These are phyloP conservation scores for Branchipolynoe longqiensis DNA, from an alignment of 2,888 invertebrate species.

Conservation along the genomic window DNA sequence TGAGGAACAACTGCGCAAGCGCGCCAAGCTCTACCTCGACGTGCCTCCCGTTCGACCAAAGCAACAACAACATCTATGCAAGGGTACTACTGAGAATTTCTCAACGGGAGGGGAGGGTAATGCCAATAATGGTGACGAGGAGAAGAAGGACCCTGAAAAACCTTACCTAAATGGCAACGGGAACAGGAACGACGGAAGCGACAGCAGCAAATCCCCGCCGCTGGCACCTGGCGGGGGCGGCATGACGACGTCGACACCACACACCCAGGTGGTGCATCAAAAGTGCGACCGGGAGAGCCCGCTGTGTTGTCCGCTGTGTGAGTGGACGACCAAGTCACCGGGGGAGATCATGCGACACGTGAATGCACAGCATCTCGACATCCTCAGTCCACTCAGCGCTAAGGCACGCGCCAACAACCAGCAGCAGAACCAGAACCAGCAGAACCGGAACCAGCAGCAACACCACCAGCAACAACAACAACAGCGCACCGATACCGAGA, in stretches of 20 bases:
- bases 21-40: conserved; percentile 61
- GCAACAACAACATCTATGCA: conserved; percentile 45
- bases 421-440: conserved; percentile 10
- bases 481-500: conserved; percentile 53
- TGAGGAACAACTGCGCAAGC: conserved; percentile 54
- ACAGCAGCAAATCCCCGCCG: neutral
- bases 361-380: conserved; percentile 91
- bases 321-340: conserved; percentile 88
- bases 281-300: neutral
- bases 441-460: neutral
- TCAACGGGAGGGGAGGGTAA: neutral
- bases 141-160: conserved; percentile 12
- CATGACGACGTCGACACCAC: neutral
- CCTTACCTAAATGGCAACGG: neutral
- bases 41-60: conserved; percentile 46
- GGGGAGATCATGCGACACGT: conserved; percentile 90
- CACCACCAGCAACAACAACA: neutral
- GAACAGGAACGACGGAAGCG: neutral
- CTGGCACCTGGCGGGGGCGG: neutral
- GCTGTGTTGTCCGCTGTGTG: conserved; percentile 89
- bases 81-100: neutral
- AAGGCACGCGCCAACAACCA: conserved; percentile 13
- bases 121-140: conserved; percentile 1
- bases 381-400: conserved; percentile 85
- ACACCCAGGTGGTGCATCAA: neutral